Evolutionary conservation across 2,797 vertebrate genomes (phyloP), one percentile per base, ranked within the genome.

Genomic region (Acipenser ruthenus): DNA sequence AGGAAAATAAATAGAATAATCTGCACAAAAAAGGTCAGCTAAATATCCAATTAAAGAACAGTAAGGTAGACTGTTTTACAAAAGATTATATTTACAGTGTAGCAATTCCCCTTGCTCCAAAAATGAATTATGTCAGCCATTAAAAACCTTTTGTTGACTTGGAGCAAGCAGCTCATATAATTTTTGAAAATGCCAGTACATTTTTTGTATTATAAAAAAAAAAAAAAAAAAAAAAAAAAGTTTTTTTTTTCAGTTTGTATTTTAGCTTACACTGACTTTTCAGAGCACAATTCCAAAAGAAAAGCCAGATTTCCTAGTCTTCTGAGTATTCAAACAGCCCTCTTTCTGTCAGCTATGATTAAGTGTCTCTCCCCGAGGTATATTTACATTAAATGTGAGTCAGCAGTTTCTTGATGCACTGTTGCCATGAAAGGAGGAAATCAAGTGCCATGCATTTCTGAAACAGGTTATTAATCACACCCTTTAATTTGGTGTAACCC

Each of bases 401-500:
- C 65, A 83, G 84, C 76, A 2, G 67, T 72, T 69, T 70, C 60
- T 50, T 65, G 55, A 65, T 68, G 72, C 77, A 72, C 67, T 51
- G 62, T 67, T 70, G 72, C 76, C 63, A 64, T 49, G 63, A 69
- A 70, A 67, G 69, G 65, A 67, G 70, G 68, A 80, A 84, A 84
- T 84, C 83, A 87, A 85, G 87, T 84, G 82, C 80, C 85, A 83
- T 73, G 52, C 72, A 68, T 79, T 82, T 84, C 77, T 70, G 65
- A 66, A 76, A 69, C 67, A 63, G 67, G 77, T 74, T 78, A 84
- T 88, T 86, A 88, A 85, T 87, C 82, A 80, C 75, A 50, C 49
- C 52, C 23, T 67, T 67, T 73, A 73, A 75, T 77, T 75, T 72
- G 53, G 72, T 69, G 37, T 65, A 61, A 63, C 58, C 49, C 49